A percentile compares a stretch with the other conserved stretches of the same genome.
phyloP scores from a whole-genome alignment of 2,113 vertebrate species.

The Aegotheles bennettii region DNA sequence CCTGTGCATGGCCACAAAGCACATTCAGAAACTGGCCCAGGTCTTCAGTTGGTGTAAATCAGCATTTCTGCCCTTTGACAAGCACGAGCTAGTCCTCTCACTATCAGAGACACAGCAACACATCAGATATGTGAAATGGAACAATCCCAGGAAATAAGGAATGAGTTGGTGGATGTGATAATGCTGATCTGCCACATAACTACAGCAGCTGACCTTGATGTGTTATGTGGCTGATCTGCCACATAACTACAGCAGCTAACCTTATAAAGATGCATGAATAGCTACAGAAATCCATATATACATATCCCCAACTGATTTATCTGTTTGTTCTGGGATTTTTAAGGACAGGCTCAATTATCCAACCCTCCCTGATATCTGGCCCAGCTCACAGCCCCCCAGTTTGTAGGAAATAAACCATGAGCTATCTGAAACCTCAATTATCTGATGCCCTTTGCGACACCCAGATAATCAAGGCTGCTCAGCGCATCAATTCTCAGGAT shows the following conservation, averaged over 20 bases:
- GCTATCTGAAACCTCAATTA: constrained; percentile 24
- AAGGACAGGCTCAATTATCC: constrained; percentile 13
- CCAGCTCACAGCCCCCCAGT: neutral
- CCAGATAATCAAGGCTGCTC: constrained; percentile 34
- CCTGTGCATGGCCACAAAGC: neutral
- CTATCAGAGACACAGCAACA: neutral
- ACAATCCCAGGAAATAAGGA: constrained; percentile 32
- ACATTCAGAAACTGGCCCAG: neutral
- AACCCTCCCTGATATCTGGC: neutral
- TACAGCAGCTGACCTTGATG: neutral
- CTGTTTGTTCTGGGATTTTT: neutral
- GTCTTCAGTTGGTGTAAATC: neutral
- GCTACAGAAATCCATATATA: neutral
- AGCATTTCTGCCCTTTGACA: neutral
- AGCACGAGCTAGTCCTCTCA: neutral
- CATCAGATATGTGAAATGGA: constrained; percentile 4
- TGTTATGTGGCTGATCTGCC: neutral
- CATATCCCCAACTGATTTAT: neutral
- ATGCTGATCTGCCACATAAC: neutral
- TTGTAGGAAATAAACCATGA: neutral
- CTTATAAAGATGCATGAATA: neutral
- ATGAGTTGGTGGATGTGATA: constrained; percentile 2
- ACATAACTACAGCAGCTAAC: neutral
- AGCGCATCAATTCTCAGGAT: constrained; percentile 32
- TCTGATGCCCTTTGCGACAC: constrained; percentile 30